Base-by-base conservation (phyloP, 1,140 invertebrate species). In the Rhopalosiphum padi region DNA sequence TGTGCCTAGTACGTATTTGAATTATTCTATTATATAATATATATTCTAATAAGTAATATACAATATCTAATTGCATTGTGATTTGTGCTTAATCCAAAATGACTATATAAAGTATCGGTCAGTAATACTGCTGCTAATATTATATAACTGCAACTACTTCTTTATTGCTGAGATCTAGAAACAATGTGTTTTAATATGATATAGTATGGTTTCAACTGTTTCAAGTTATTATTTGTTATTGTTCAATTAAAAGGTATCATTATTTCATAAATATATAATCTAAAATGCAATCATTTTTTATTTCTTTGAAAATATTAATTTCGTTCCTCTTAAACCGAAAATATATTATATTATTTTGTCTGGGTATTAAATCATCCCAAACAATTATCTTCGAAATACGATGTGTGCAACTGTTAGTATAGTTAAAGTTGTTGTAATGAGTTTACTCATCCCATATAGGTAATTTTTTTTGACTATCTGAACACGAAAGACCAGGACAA, bases 391-490 rank as follows among this genome's bases (percentile, higher is more conserved):
- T 18, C 4, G 6, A 11, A 35, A 35, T 35, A 82, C 18, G 15
- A n/a, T n/a, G 15, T 68, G 30, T 68, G 4, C 15, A 68, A 68
- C 4, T n/a, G 4, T n/a, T n/a, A 68, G 15, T n/a, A 68, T 51
- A 51, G 60, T n/a, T n/a, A 68, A 4, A 15, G 30, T 83, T 35
- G 37, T 37, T 83, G 21, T 37, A 35, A 68, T 18, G 30, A 68
- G 48, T 51, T 3, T 51, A 51, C 48, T 51, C 48, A 48, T 48
- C 15, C 48, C 48, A 51, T 21, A 51, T 83, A 1, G 30, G 35
- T 82, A 25, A 51, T 82, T 60, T 91, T 91, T 7, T 68, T 82
- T 91, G 30, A 46, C 68, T 43, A 60, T 91, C 15, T 51, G n/a
- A n/a, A 3, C 7, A 35, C 35, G 25, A 30, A 77, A 25, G n/a